Evolutionary conservation across 2,888 invertebrate species (phyloP).

Genomic region (Resseliella maxima): DNA sequence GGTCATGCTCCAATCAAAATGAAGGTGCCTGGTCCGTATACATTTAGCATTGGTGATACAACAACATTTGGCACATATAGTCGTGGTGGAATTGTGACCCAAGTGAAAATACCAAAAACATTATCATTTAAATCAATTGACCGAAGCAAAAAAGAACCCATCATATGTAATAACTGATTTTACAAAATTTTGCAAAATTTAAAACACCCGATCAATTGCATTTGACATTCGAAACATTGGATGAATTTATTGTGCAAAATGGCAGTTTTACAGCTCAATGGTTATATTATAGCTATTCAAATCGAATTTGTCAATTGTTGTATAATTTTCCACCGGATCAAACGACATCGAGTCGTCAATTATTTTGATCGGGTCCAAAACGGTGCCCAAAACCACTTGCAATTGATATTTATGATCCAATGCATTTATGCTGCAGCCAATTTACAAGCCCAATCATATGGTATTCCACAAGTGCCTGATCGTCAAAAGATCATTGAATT

Average conservation of each 20-base stretch:
- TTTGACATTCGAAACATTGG: constrained; percentile 84
- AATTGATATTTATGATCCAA: constrained; percentile 75
- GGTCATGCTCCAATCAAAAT: constrained; percentile 90
- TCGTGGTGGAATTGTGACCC: constrained; percentile 91
- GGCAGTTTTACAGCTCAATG: constrained; percentile 81
- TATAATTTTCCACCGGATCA: constrained; percentile 97
- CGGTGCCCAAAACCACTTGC: constrained; percentile 88
- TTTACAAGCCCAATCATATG: constrained; percentile 86
- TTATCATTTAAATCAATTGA: constrained; percentile 83
- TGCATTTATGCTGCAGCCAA: constrained; percentile 95
- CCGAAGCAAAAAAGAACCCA: constrained; percentile 81
- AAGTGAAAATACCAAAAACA: constrained; percentile 94
- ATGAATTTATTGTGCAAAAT: constrained; percentile 74
- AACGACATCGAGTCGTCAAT: constrained; percentile 85
- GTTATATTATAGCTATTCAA: constrained; percentile 92
- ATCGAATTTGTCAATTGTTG: constrained; percentile 94
- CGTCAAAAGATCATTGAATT: constrained; percentile 75
- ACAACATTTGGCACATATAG: constrained; percentile 80
- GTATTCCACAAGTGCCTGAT: constrained; percentile 79
- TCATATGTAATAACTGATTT: constrained; percentile 90
- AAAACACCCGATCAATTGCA: constrained; percentile 91
- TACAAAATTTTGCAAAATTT: constrained; percentile 94
- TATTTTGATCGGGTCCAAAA: constrained; percentile 98
- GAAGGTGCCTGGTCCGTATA: constrained; percentile 92
- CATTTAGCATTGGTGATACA: constrained; percentile 96